These are phyloP conservation scores for Drosophila punjabiensis DNA, from an alignment of 1,140 invertebrate genomes.

Conservation along the genomic window DNA sequence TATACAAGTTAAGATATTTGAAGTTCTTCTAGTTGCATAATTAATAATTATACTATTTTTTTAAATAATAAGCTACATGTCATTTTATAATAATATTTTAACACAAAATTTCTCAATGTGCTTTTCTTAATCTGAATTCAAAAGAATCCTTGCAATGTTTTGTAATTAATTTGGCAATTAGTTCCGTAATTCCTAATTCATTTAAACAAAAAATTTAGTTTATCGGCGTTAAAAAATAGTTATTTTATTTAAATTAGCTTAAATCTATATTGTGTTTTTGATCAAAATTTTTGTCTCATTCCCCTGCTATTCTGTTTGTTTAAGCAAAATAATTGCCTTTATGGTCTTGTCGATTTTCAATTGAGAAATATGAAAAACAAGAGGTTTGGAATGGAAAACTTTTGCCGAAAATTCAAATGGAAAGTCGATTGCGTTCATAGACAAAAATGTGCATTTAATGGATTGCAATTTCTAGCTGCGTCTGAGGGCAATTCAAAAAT, in stretches of 20 bases:
- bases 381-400: not conserved
- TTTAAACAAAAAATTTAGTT: not conserved
- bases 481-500: constrained; percentile 40
- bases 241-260: not conserved
- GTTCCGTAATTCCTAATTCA: not conserved
- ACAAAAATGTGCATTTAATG: constrained; percentile 72
- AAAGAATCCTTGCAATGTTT: not conserved
- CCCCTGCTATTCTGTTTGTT: not conserved
- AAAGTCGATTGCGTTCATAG: constrained; percentile 8
- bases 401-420: not conserved
- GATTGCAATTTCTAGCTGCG: constrained; percentile 46
- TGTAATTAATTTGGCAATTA: not conserved
- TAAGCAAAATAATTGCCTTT: not conserved
- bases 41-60: too few species aligned
- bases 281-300: not conserved
- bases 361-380: constrained; percentile 11
- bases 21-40: not conserved
- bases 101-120: not conserved
- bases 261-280: not conserved
- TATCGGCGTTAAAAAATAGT: not conserved
- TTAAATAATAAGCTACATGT: too few species aligned
- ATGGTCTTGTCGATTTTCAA: constrained; percentile 14
- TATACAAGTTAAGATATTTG: not conserved
- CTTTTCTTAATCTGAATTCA: not conserved
- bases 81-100: too few species aligned